Evolutionary conservation across 2,888 invertebrate species (phyloP).

Genomic region (Hyposoter dolosus): DNA sequence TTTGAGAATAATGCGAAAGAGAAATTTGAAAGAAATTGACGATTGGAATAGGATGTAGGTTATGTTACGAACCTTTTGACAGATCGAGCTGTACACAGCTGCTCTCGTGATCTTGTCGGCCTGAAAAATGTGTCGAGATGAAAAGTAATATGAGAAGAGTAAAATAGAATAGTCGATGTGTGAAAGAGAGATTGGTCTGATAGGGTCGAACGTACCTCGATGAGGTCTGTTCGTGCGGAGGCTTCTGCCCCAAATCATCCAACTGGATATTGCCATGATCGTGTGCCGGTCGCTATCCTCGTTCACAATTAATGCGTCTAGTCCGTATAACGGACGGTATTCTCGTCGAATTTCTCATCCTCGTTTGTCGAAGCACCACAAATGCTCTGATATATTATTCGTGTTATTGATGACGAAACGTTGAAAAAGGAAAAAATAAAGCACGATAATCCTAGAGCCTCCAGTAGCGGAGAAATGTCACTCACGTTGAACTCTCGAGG

Average conservation of each 20-base stretch:
- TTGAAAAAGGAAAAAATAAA: conserved; percentile 35
- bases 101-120: conserved; percentile 87
- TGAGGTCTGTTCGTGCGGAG: conserved; percentile 84
- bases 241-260: conserved; percentile 86
- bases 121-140: conserved; percentile 74
- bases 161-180: background rate
- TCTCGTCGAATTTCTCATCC: conserved; percentile 75
- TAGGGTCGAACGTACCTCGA: conserved; percentile 82
- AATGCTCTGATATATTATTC: conserved; percentile 65
- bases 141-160: conserved; percentile 67
- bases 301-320: conserved; percentile 76
- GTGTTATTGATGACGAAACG: conserved; percentile 74
- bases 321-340: conserved; percentile 75
- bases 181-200: conserved; percentile 56
- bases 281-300: conserved; percentile 78
- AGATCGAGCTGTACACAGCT: conserved; percentile 86
- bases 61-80: conserved; percentile 85
- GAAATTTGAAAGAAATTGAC: conserved; percentile 7
- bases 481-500: conserved; percentile 33
- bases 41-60: conserved; percentile 72
- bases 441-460: background rate
- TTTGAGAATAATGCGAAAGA: background rate
- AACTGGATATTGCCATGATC: conserved; percentile 86
- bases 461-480: conserved; percentile 30
- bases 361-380: conserved; percentile 74